phyloP scores from a whole-genome alignment of 2,888 invertebrate species.

The Zygogramma bicolorata region DNA sequence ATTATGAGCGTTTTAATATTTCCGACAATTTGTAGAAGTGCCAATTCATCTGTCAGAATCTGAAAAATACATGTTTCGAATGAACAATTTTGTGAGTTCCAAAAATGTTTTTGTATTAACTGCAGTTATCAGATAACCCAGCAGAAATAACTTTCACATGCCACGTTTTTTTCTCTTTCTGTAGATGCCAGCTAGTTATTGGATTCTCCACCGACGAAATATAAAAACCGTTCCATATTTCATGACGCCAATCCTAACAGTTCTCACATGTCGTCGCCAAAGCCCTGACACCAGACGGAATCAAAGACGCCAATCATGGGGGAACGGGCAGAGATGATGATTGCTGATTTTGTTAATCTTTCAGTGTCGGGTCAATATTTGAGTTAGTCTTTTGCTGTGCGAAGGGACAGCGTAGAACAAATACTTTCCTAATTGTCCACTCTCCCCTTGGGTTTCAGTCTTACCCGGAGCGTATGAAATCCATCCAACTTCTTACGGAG shows the following conservation, averaged over 20 bases:
- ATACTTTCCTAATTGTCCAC: constrained; percentile 42
- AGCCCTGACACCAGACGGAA: constrained; percentile 1
- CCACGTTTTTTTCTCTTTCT: no score
- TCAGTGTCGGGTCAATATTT: constrained; percentile 45
- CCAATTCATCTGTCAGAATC: no score
- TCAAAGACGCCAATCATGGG: constrained; percentile 38
- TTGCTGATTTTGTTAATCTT: constrained; percentile 48
- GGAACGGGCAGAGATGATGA: constrained; percentile 38
- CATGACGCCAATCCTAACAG: background rate
- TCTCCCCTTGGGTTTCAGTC: constrained; percentile 31
- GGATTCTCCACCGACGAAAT: no score
- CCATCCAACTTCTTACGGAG: background rate
- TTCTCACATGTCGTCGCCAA: constrained; percentile 20
- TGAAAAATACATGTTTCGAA: no score
- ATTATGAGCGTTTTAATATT: no score
- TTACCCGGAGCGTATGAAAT: constrained; percentile 18
- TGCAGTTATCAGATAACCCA: no score
- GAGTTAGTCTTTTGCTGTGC: constrained; percentile 46
- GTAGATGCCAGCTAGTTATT: no score
- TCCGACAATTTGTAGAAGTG: no score
- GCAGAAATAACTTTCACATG: no score
- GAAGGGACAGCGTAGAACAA: constrained; percentile 44
- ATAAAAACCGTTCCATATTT: no score
- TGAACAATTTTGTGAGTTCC: no score
- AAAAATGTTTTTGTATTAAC: no score